Conservation (phyloP, 2,888 invertebrate species). For the Conistra vaccinii region DNA sequence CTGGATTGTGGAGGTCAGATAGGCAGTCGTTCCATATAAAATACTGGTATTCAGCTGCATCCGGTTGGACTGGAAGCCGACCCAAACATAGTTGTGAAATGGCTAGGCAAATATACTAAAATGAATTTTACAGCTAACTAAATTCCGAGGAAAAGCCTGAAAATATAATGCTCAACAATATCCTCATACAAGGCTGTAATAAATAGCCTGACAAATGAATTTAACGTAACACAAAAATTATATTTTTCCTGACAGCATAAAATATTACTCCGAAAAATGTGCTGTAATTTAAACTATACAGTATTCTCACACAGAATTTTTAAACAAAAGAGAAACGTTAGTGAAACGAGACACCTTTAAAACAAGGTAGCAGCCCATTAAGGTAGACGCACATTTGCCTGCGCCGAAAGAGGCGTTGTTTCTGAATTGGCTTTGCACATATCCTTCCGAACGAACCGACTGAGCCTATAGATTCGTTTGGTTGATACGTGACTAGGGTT, state of each 20-base stretch:
- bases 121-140: not conserved
- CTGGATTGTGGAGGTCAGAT: too few species aligned
- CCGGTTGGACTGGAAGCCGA: too few species aligned
- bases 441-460: not conserved
- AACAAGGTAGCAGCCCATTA: conserved; percentile 24
- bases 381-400: conserved; percentile 2
- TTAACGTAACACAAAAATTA: not conserved
- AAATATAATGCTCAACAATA: not conserved
- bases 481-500: not conserved
- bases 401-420: not conserved
- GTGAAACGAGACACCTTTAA: conserved; percentile 25
- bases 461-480: not conserved
- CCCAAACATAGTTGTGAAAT: too few species aligned
- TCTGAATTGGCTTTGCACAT: not conserved
- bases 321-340: conserved; percentile 35
- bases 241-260: conserved; percentile 18
- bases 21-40: too few species aligned
- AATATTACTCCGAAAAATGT: conserved; percentile 26
- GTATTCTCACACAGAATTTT: conserved; percentile 37
- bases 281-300: conserved; percentile 18
- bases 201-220: conserved; percentile 13
- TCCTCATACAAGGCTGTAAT: not conserved
- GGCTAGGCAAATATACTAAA: too few species aligned
- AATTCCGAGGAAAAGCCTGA: not conserved
- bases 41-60: too few species aligned